Evolutionary conservation across 2,797 vertebrate genomes (phyloP).

Genomic region (Sebastiscus tertius): DNA sequence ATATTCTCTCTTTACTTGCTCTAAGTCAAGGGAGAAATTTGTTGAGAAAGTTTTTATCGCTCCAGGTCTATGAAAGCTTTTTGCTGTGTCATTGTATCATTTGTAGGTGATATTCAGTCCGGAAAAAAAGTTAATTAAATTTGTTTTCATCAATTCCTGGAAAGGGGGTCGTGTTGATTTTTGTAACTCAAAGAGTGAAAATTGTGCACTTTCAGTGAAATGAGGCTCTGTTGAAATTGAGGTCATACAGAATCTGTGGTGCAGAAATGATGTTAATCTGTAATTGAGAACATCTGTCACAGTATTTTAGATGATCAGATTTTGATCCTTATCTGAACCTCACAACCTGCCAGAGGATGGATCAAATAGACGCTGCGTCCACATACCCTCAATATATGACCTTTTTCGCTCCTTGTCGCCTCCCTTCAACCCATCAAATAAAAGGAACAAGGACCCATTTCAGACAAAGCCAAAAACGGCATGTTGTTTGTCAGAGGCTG

Average conservation of each 20-base stretch:
- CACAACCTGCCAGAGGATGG: conserved; percentile 1
- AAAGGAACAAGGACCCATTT: background rate
- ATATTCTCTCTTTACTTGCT: background rate
- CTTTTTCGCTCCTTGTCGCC: background rate
- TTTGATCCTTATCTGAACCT: conserved; percentile 39
- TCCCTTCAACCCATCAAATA: background rate
- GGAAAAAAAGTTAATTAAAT: background rate
- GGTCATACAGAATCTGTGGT: conserved; percentile 35
- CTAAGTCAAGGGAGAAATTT: background rate
- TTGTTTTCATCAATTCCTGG: conserved; percentile 8
- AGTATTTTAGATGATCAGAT: conserved; percentile 53
- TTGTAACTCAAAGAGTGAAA: background rate
- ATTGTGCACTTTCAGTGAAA: conserved; percentile 14
- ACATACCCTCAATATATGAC: background rate
- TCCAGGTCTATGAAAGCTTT: background rate
- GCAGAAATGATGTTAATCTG: conserved; percentile 64
- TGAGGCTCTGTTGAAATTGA: conserved; percentile 34
- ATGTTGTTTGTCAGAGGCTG: background rate
- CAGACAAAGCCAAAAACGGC: background rate
- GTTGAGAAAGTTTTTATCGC: background rate
- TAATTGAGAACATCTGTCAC: conserved; percentile 57
- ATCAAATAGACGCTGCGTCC: conserved; percentile 1
- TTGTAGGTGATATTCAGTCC: background rate
- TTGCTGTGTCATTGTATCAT: background rate
- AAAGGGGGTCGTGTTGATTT: background rate